Conservation (phyloP, 2,113 vertebrate genomes). For the Pseudorhombus dupliciocellatus region DNA sequence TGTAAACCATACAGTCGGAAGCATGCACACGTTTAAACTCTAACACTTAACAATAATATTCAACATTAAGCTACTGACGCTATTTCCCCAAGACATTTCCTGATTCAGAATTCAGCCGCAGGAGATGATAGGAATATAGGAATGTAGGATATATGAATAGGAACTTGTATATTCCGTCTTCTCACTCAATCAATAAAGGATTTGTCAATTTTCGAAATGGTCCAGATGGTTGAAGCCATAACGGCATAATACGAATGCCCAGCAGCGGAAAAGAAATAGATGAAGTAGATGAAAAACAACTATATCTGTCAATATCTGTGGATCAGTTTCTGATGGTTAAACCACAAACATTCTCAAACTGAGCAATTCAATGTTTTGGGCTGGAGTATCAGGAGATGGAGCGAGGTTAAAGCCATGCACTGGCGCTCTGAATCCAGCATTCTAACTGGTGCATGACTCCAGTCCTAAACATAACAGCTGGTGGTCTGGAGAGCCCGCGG, state of each 20-base stretch:
- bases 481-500: slow-evolving; percentile 71
- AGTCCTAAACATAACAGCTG: slow-evolving; percentile 77
- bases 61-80: neutral
- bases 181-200: too few relatives aligned
- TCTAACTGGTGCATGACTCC: slow-evolving; percentile 69
- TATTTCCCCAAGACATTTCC: too few relatives aligned
- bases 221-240: neutral
- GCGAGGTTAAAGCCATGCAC: slow-evolving; percentile 49
- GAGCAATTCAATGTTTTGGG: neutral
- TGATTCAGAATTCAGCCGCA: too few relatives aligned
- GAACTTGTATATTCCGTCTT: too few relatives aligned
- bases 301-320: neutral
- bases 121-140: too few relatives aligned
- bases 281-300: too few relatives aligned
- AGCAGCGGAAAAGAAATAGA: neutral
- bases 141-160: too few relatives aligned
- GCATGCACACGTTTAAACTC: neutral
- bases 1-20: neutral
- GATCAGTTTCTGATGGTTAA: neutral
- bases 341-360: neutral
- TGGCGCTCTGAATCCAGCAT: slow-evolving; percentile 48
- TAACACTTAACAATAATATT: neutral
- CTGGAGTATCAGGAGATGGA: slow-evolving; percentile 20
- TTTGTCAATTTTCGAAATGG: too few relatives aligned
- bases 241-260: neutral